phyloP scores from a whole-genome alignment of 1,140 invertebrate species.

The Trichonephila inaurata region DNA sequence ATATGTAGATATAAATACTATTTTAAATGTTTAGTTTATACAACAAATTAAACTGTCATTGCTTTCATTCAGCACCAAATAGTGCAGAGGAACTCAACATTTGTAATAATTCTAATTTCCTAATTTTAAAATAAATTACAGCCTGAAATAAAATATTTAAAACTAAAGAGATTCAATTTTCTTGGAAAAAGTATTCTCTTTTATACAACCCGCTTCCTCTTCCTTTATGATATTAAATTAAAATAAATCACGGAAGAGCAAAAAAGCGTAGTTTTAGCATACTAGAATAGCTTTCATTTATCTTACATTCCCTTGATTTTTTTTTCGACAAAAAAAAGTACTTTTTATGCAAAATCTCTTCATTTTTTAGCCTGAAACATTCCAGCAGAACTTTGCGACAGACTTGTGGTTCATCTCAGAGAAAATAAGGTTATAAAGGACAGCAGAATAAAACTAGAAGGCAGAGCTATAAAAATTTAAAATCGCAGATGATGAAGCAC shows the following conservation, averaged over 20 bases:
- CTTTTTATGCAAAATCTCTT: not conserved
- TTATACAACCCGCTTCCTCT: not conserved
- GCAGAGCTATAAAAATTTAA: not conserved
- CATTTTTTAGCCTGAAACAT: not conserved
- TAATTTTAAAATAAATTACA: too few relatives aligned
- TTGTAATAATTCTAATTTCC: too few relatives aligned
- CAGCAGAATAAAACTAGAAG: not conserved
- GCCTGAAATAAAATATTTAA: too few relatives aligned
- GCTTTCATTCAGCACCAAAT: too few relatives aligned
- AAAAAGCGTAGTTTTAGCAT: not conserved
- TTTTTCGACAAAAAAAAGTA: not conserved
- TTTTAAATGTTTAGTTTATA: too few relatives aligned
- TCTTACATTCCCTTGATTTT: not conserved
- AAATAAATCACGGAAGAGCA: not conserved
- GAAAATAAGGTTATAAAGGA: slow-evolving; percentile 2
- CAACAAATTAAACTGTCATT: too few relatives aligned
- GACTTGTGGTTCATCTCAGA: not conserved
- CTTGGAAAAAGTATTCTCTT: not conserved
- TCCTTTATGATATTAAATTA: not conserved
- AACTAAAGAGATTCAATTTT: too few relatives aligned
- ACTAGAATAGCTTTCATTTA: not conserved
- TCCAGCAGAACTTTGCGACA: not conserved
- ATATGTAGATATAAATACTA: too few relatives aligned
- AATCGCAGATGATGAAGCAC: slow-evolving; percentile 5
- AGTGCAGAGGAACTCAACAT: too few relatives aligned